Evolutionary conservation across 1,140 invertebrate genomes (phyloP).

Genomic region (Hyles euphorbiae): DNA sequence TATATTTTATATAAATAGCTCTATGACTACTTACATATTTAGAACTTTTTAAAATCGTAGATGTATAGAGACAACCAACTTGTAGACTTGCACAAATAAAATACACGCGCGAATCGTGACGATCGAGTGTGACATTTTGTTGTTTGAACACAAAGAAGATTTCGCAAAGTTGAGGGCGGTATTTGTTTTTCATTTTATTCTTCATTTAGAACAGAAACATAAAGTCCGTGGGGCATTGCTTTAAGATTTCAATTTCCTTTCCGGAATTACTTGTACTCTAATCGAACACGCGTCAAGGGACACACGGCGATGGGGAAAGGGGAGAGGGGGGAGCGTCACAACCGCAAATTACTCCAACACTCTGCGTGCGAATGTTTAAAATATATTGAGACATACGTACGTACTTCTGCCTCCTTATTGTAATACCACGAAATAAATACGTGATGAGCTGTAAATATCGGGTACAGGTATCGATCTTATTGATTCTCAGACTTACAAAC

Average conservation of each 20-base stretch:
- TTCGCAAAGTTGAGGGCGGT: slow-evolving; percentile 9
- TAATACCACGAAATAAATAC: slow-evolving; percentile 33
- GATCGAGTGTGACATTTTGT: slow-evolving; percentile 1
- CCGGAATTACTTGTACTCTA: slow-evolving; percentile 71
- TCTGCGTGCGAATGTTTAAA: slow-evolving; percentile 66
- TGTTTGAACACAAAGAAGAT: not conserved
- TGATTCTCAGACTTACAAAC: not conserved
- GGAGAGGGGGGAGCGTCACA: slow-evolving; percentile 31
- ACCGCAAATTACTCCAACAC: slow-evolving; percentile 66
- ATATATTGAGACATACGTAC: slow-evolving; percentile 43
- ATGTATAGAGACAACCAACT: no score
- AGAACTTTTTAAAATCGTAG: no score
- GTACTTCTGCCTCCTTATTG: slow-evolving; percentile 32
- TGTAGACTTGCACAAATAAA: slow-evolving; percentile 4
- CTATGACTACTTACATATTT: not conserved
- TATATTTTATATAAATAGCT: not conserved
- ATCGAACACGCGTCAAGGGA: slow-evolving; percentile 70
- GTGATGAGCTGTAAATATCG: slow-evolving; percentile 53
- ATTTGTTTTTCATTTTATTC: slow-evolving; percentile 61
- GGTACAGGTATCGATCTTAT: slow-evolving; percentile 11
- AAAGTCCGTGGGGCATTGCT: slow-evolving; percentile 67
- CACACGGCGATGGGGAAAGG: slow-evolving; percentile 22
- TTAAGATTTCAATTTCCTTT: slow-evolving; percentile 75
- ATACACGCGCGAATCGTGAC: slow-evolving; percentile 5
- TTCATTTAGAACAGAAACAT: slow-evolving; percentile 50